A percentile compares a stretch with the other conserved stretches of the same genome.
These are phyloP conservation scores for Rhinella marina DNA, from an alignment of 2,797 vertebrate species.

Conservation along the genomic window DNA sequence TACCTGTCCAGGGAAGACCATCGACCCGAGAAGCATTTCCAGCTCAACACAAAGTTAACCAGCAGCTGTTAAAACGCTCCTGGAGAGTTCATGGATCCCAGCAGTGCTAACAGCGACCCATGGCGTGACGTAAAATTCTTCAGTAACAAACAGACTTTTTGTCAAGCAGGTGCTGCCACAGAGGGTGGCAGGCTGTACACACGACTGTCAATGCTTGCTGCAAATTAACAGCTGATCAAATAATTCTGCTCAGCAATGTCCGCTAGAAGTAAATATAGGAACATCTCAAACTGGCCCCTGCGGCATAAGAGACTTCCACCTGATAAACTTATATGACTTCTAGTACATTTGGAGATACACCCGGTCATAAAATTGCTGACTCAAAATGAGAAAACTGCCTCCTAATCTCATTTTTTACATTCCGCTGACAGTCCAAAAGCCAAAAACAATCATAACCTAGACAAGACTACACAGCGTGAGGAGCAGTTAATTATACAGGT, in stretches of 20 bases:
- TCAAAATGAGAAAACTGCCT: not conserved
- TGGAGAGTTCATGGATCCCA: not conserved
- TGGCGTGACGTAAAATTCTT: not conserved
- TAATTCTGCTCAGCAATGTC: constrained; percentile 17
- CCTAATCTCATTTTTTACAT: constrained; percentile 28
- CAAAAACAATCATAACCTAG: not conserved
- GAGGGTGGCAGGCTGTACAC: constrained; percentile 6
- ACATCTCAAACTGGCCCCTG: not conserved
- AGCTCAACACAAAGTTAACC: not conserved
- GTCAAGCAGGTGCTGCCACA: constrained; percentile 1
- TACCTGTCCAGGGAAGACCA: not conserved
- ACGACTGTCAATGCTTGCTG: not conserved
- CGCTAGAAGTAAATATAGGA: not conserved
- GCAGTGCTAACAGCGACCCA: not conserved
- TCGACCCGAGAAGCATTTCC: not conserved
- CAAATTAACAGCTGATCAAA: constrained; percentile 55
- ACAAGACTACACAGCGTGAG: not conserved
- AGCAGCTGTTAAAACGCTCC: not conserved
- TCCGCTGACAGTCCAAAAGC: constrained; percentile 26
- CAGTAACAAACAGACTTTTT: not conserved
- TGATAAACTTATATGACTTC: constrained; percentile 6
- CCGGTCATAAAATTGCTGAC: constrained; percentile 10
- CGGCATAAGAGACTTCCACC: not conserved
- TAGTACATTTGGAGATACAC: not conserved
- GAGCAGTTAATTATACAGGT: not conserved